Conservation (phyloP, 2,888 invertebrate genomes). For the Synanthedon andrenaeformis region DNA sequence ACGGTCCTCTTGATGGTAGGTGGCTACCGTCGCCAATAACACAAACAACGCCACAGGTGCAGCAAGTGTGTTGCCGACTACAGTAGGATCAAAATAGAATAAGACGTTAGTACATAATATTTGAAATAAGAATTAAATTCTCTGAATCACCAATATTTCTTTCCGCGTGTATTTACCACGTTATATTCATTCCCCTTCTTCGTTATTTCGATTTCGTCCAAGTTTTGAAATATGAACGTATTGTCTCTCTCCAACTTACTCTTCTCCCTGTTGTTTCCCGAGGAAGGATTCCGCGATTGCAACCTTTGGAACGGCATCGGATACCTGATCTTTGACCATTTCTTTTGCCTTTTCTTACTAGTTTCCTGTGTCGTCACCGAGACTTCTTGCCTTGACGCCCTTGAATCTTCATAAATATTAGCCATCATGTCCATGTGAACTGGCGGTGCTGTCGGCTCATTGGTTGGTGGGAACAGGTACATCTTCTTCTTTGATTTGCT, state of each 20-base stretch:
- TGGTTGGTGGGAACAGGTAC: background rate
- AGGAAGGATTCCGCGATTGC: slow-evolving; percentile 14
- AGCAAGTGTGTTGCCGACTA: too few relatives aligned
- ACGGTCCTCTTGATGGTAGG: too few relatives aligned
- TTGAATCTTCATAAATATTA: slow-evolving; percentile 15
- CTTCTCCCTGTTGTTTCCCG: slow-evolving; percentile 11
- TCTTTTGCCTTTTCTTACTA: slow-evolving; percentile 26
- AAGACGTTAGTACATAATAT: too few relatives aligned
- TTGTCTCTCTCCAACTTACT: slow-evolving; percentile 26
- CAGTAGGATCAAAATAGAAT: too few relatives aligned
- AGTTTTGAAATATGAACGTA: slow-evolving; percentile 38
- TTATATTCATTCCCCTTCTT: slow-evolving; percentile 30
- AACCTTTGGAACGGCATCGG: slow-evolving; percentile 43
- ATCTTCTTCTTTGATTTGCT: slow-evolving; percentile 28
- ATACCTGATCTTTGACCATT: slow-evolving; percentile 26
- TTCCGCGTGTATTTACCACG: slow-evolving; percentile 32
- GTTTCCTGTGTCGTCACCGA: slow-evolving; percentile 22
- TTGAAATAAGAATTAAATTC: background rate
- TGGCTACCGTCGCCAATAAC: too few relatives aligned
- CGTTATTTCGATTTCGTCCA: slow-evolving; percentile 45
- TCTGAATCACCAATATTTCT: slow-evolving; percentile 35
- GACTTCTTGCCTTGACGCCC: slow-evolving; percentile 6
- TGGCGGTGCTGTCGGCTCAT: background rate
- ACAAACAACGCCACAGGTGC: too few relatives aligned
- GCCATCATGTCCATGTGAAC: slow-evolving; percentile 12